Conservation (phyloP, 2,888 invertebrate species). For the Meiosimyza platycephala region DNA sequence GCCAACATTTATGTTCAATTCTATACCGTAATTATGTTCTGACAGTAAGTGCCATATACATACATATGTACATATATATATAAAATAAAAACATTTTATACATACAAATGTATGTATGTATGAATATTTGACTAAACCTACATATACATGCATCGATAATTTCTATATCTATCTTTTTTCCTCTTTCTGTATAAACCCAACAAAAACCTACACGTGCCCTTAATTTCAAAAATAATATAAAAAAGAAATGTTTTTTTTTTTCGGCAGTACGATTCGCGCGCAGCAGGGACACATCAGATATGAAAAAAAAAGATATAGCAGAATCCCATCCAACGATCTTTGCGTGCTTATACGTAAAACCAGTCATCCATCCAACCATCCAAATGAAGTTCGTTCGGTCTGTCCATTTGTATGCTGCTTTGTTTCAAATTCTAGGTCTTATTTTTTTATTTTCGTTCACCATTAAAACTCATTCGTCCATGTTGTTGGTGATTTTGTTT, state of each 20-base stretch:
- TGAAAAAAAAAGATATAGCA: constrained; percentile 20
- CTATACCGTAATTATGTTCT: constrained; percentile 47
- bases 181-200: constrained; percentile 30
- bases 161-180: constrained; percentile 11
- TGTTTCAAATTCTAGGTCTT: constrained; percentile 33
- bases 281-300: constrained; percentile 34
- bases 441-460: constrained; percentile 40
- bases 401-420: constrained; percentile 10
- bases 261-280: constrained; percentile 38
- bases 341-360: constrained; percentile 25
- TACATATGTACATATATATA: not conserved
- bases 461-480: constrained; percentile 51
- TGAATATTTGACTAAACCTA: constrained; percentile 7
- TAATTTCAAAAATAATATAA: constrained; percentile 46
- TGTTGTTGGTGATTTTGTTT: constrained; percentile 26
- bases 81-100: constrained; percentile 5
- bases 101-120: constrained; percentile 19
- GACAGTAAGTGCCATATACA: constrained; percentile 46
- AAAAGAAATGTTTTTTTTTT: constrained; percentile 13
- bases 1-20: constrained; percentile 19
- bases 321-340: constrained; percentile 37
- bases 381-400: constrained; percentile 29
- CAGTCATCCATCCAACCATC: constrained; percentile 32
- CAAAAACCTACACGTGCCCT: constrained; percentile 59
- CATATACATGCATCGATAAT: constrained; percentile 25